Evolutionary conservation across 2,888 invertebrate species (phyloP).

Genomic region (Zelleria hepariella): DNA sequence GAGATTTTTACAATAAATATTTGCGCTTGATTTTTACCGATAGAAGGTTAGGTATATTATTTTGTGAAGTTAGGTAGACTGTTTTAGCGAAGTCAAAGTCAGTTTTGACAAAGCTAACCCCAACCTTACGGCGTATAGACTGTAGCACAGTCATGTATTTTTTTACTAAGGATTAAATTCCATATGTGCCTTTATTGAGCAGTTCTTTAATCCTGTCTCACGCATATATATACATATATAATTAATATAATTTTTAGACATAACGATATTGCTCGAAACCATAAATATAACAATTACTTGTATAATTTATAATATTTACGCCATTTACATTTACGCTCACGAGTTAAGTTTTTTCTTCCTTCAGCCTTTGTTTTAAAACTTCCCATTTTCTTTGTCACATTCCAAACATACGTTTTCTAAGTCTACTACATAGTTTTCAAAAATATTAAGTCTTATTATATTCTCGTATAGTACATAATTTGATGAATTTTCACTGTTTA

Average conservation of each 20-base stretch:
- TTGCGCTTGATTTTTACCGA: too few species aligned
- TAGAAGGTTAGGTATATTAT: background rate
- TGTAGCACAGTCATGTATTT: slow-evolving; percentile 14
- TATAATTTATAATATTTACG: background rate
- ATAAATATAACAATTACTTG: slow-evolving; percentile 13
- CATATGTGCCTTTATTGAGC: slow-evolving; percentile 62
- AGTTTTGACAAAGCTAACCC: background rate
- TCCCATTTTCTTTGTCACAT: slow-evolving; percentile 6
- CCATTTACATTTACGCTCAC: background rate
- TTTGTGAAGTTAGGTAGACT: too few species aligned
- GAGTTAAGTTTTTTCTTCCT: background rate
- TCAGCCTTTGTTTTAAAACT: slow-evolving; percentile 3
- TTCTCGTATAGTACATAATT: slow-evolving; percentile 33
- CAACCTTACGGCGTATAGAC: background rate
- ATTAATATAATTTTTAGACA: slow-evolving; percentile 21
- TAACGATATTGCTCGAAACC: slow-evolving; percentile 38
- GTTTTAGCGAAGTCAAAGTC: too few species aligned
- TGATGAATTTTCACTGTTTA: slow-evolving; percentile 16
- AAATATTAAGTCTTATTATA: slow-evolving; percentile 56
- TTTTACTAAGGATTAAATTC: slow-evolving; percentile 53
- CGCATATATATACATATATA: slow-evolving; percentile 10
- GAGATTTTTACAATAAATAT: too few species aligned
- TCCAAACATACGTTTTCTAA: background rate
- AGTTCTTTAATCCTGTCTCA: slow-evolving; percentile 40
- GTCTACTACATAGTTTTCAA: slow-evolving; percentile 36